Base-by-base conservation (phyloP, 2,797 vertebrate genomes). In the Anableps anableps region DNA sequence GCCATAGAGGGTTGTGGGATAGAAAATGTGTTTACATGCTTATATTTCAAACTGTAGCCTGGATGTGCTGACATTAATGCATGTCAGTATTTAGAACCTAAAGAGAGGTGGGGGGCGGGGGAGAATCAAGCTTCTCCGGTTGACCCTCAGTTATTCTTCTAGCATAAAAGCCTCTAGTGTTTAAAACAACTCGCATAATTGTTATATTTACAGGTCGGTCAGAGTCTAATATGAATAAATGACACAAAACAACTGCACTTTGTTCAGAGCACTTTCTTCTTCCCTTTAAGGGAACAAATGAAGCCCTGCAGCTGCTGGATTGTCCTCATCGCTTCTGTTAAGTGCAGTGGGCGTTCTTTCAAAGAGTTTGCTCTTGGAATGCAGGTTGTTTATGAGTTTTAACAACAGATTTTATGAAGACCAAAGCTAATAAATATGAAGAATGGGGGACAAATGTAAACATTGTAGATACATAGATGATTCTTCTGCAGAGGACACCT, bases 401-500 rank as follows among this genome's bases (percentile, higher is more conserved):
- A 58, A 82, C 79, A 16, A 38, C 76, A 23, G 11, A 36, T 86
- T 89, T 92, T 74, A 85, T 70, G 66, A 84, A 76, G 53, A 23
- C 36, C 41, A 47, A 47, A 71, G 80, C 80, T 60, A 58, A 85
- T 73, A 21, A n/a, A 80, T 21, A 70, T 55, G 47, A 82, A 78
- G 79, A 89, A 88, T 87, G 84, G 77, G 72, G 66, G 77, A 74
- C 80, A 51, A 80, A 88, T 81, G 78, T 81, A 80, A 86, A 88
- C 51, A 76, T 71, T 77, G 55, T 29, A 74, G 53, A 80, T 50
- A 75, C 47, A 41, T 34, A 21, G 41, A 38, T 3, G 13, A 47
- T 23, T 17, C 45, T 17, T 64, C 78, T 80, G 5, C 7, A 1
- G n/a, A 14, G 21, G 76, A 70, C 31, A 64, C 58, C 53, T 64